Base-by-base conservation (phyloP, 2,888 invertebrate genomes). In the Chalcosyrphus nemorum region DNA sequence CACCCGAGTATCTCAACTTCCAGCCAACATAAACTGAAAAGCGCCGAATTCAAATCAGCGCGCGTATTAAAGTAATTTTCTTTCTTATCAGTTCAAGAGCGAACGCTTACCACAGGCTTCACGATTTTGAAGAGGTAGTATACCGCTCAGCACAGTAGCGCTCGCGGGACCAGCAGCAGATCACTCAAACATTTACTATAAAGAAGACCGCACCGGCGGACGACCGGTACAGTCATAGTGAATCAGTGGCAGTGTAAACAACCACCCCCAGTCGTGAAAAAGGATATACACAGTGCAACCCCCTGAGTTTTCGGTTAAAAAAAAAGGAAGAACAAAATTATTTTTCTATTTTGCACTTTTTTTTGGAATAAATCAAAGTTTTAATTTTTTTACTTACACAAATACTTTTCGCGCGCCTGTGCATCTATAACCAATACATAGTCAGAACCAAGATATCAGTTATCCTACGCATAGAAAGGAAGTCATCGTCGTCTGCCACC, bases 381-480 rank as follows among this genome's bases (percentile, higher is more conserved):
- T 52, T 74, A n/a, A 74, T 27, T 66, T 13, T 38, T 66, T 75
- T 66, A 66, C 43, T 41, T 52, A 41, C 21, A 19, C 13, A 29
- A 61, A 56, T 38, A 43, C 57, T 54, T 66, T 59, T 65, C 11
- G 15, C 82, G 78, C 78, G 72, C 78, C 82, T 82, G 71, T 72
- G 57, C 56, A 54, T 61, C 38, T 21, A 21, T 1, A 13, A 71
- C 13, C 11, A 17, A 0, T 6, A 9, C 24, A 54, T 56, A 27
- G 27, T 6, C 24, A 35, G 3, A 15, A 65, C 21, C 21, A 32
- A 74, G 27, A 17, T 2, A 52, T 21, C 29, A 35, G 13, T 65
- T 47, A 13, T 47, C 76, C 76, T 61, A 77, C 76, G 52, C 70
- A 65, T 15, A 27, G 15, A 63, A 32, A 45, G 21, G 6, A 61